Evolutionary conservation across 2,113 vertebrate genomes (phyloP), one percentile per base, ranked within the genome.

Genomic region (Orycteropus afer): DNA sequence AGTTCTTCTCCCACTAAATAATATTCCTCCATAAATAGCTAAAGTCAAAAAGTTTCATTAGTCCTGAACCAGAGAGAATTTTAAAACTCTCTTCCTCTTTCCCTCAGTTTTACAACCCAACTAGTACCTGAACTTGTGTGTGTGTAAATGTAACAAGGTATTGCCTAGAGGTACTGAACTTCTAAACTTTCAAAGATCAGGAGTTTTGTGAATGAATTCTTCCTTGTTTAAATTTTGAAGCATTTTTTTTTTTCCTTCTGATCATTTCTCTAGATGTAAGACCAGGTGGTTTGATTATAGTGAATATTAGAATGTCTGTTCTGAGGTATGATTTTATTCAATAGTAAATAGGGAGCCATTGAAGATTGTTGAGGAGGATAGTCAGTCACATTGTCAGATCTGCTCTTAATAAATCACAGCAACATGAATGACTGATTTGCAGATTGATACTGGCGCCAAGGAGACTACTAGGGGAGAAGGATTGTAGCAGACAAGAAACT

Each of bases 401-500:
- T 77, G 32, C 27, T 59, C 79, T 86, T 49, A 25, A 42, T 45
- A 76, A 71, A 45, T 5, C n/a, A 22, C 0, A 63, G 7, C 49
- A 14, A 1, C 1, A 22, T 18, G 18, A 13, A 57, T 12, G 47
- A 53, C 23, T 13, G 11, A 2, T 5, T 5, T 42, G 7, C 3
- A 25, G 32, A 8, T 22, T 29, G 40, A 37, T 23, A 3, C 42
- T 5, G 1, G 22, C 9, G 55, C 20, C 25, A 2, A 15, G 40
- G 23, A 71, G 27, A 32, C 7, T 14, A 29, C 5, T 2, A 17
- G 22, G 27, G 61, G 47, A 13, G 13, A 47, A 53, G 42, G 51
- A 22, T 14, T 5, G 7, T 12, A 32, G 37, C 51, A 45, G 53
- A 73, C 22, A 42, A 32, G 77, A 69, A 53, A 47, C 4, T 27